phyloP scores from a whole-genome alignment of 2,797 vertebrate genomes.

The Peromyscus melanophrys region DNA sequence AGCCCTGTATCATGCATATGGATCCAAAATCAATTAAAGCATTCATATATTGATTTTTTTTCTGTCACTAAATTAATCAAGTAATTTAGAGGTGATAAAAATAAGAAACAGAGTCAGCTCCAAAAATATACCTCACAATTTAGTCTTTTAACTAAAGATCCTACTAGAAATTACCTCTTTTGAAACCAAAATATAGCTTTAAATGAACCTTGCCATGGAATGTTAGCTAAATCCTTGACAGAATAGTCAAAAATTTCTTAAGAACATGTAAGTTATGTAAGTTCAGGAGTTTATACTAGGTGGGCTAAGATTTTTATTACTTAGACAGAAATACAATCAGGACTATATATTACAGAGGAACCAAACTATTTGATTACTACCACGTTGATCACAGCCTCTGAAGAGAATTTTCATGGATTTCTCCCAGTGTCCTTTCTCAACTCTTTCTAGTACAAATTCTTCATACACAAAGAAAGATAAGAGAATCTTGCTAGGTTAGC shows the following conservation, averaged over 20 bases:
- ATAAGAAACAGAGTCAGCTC: constrained; percentile 76
- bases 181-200: constrained; percentile 43
- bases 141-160: constrained; percentile 77
- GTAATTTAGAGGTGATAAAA: constrained; percentile 66
- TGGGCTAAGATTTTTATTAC: neutral
- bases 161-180: constrained; percentile 80
- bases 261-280: neutral
- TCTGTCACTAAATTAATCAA: constrained; percentile 77
- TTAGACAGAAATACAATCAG: neutral
- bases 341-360: neutral
- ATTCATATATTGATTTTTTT: constrained; percentile 82
- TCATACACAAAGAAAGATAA: neutral
- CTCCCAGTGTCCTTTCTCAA: neutral
- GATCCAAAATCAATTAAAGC: constrained; percentile 84
- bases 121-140: constrained; percentile 79
- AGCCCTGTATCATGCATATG: constrained; percentile 59
- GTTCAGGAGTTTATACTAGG: neutral
- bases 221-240: constrained; percentile 67
- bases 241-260: constrained; percentile 53
- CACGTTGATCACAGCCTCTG: neutral
- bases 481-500: neutral
- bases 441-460: neutral
- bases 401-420: constrained; percentile 10
- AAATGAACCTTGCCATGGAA: constrained; percentile 70
- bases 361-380: constrained; percentile 28